These are phyloP conservation scores for Hystrix brachyura DNA, from an alignment of 2,113 vertebrate species.

Conservation along the genomic window DNA sequence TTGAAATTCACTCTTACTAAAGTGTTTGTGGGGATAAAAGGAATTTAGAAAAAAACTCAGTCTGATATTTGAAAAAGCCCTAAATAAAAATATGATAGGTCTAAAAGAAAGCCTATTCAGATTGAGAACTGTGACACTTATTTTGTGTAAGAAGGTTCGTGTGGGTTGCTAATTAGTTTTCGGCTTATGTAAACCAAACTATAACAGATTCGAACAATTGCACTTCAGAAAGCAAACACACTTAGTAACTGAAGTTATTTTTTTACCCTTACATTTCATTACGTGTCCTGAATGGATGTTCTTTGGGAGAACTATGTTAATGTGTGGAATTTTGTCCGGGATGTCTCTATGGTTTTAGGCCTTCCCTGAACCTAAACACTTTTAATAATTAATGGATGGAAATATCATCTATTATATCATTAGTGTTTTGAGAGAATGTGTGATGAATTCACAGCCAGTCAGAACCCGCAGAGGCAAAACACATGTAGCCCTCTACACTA, in stretches of 20 bases:
- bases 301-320: neutral
- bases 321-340: neutral
- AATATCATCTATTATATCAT: slow-evolving; percentile 6
- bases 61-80: neutral
- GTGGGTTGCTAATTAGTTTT: slow-evolving; percentile 1
- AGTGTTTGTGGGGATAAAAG: slow-evolving; percentile 17
- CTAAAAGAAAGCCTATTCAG: neutral
- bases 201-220: neutral
- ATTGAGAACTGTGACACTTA: neutral
- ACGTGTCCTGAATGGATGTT: neutral
- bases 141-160: neutral
- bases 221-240: neutral
- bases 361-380: neutral
- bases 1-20: neutral
- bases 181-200: neutral
- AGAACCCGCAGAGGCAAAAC: neutral
- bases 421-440: neutral
- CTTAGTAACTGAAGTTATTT: neutral
- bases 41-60: neutral
- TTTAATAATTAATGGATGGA: neutral
- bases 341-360: neutral
- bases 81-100: neutral
- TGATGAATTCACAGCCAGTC: neutral
- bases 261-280: slow-evolving; percentile 1
- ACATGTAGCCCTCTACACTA: neutral